Evolutionary conservation across 2,113 vertebrate genomes (phyloP).

Genomic region (Cavia aperea): DNA sequence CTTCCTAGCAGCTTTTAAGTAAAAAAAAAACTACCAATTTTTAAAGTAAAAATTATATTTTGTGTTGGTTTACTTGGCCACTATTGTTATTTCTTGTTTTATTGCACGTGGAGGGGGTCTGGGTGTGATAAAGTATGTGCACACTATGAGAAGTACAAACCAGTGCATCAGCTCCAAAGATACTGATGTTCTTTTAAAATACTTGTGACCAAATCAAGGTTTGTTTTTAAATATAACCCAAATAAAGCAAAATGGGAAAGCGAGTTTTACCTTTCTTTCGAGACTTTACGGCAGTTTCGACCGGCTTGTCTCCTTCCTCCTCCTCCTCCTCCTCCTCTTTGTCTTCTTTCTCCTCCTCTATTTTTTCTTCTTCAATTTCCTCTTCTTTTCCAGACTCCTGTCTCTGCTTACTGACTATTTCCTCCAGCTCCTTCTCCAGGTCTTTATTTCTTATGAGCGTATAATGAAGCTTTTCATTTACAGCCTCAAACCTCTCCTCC

Average conservation of each 20-base stretch:
- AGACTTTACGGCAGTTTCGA: not conserved
- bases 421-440: conserved; percentile 75
- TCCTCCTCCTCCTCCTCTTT: not conserved
- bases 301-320: not conserved
- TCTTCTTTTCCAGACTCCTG: not conserved
- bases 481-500: conserved; percentile 78
- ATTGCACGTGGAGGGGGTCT: not conserved
- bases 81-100: not conserved
- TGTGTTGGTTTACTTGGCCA: not conserved
- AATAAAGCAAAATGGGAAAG: conserved; percentile 15
- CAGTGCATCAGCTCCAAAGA: not conserved
- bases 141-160: not conserved
- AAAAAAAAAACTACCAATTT: conserved; percentile 23
- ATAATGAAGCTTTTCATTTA: conserved; percentile 80
- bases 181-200: not conserved
- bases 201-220: not conserved
- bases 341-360: not conserved
- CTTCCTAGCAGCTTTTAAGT: not conserved
- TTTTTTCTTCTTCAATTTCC: not conserved
- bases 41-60: not conserved
- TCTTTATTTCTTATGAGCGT: conserved; percentile 81
- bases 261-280: conserved; percentile 46
- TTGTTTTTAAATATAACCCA: not conserved
- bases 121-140: not conserved
- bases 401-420: not conserved